These are phyloP conservation scores for Charanyca ferruginea DNA, from an alignment of 2,888 invertebrate species.

Conservation along the genomic window DNA sequence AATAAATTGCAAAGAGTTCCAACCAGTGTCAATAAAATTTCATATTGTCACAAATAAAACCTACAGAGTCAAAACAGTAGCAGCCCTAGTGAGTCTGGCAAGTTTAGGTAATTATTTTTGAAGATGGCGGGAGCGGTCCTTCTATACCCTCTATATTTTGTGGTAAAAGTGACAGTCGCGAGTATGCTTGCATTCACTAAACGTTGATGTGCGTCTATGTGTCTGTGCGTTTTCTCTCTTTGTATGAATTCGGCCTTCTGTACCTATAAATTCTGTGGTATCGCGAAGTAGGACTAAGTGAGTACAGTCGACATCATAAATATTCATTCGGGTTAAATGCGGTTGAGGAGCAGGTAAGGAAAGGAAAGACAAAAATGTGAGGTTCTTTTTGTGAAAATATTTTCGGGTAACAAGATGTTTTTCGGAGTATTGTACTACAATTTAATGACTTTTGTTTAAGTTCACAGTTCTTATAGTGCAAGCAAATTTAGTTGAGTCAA, in stretches of 20 bases:
- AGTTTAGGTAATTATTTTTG: no score
- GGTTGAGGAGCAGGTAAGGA: conserved; percentile 36
- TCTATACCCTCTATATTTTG: no score
- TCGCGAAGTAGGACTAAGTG: conserved; percentile 16
- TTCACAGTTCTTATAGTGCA: no score
- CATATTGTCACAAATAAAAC: no score
- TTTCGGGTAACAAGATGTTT: conserved; percentile 15
- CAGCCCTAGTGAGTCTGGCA: no score
- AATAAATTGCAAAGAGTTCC: no score
- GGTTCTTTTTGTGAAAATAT: conserved; percentile 24
- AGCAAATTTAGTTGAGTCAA: no score
- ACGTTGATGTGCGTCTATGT: not conserved
- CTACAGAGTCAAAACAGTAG: no score
- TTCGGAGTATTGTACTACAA: not conserved
- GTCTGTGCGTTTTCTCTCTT: not conserved
- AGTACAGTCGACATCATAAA: conserved; percentile 52
- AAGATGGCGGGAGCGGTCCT: no score
- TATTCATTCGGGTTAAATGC: conserved; percentile 58
- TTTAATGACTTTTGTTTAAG: conserved; percentile 6
- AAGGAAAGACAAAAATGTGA: conserved; percentile 31
- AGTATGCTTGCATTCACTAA: no score
- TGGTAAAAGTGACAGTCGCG: no score
- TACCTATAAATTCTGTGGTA: not conserved
- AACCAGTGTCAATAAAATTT: no score
- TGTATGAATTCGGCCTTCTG: conserved; percentile 4